Conservation (phyloP, 1,140 invertebrate genomes). For the Drosophila elegans region DNA sequence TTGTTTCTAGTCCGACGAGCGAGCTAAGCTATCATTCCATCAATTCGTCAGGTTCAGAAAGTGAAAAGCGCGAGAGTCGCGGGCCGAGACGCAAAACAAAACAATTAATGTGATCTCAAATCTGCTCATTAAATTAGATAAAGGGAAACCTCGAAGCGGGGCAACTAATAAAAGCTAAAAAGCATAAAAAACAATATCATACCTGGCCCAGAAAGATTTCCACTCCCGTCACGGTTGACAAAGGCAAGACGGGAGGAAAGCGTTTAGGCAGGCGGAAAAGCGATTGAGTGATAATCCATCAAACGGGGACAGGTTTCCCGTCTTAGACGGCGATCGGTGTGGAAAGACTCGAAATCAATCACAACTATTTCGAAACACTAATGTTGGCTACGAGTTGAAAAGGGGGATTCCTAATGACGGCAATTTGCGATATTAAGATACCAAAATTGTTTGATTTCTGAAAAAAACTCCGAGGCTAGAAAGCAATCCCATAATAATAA, state of each 20-base stretch:
- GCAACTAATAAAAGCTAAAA: conserved; percentile 71
- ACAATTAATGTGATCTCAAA: conserved; percentile 78
- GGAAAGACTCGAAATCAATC: conserved; percentile 27
- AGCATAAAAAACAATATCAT: conserved; percentile 51
- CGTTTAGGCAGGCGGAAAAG: conserved; percentile 29
- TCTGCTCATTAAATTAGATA: conserved; percentile 76
- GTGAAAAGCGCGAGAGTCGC: conserved; percentile 57
- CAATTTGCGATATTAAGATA: conserved; percentile 19
- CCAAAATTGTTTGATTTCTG: conserved; percentile 2
- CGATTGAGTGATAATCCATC: conserved; percentile 36
- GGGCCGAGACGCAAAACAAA: conserved; percentile 32
- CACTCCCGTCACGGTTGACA: conserved; percentile 30
- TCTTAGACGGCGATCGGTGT: conserved; percentile 6
- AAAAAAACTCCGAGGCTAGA: conserved; percentile 18
- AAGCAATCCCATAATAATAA: not conserved
- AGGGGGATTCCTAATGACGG: conserved; percentile 28
- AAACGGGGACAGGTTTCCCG: conserved; percentile 31
- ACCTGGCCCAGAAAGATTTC: conserved; percentile 41
- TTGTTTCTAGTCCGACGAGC: conserved; percentile 30
- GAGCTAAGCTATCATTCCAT: conserved; percentile 60
- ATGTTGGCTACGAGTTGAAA: conserved; percentile 16
- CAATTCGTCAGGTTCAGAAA: conserved; percentile 68
- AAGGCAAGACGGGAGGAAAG: conserved; percentile 30
- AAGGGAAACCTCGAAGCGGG: conserved; percentile 68
- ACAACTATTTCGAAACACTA: conserved; percentile 36